Conservation (phyloP, 2,797 vertebrate genomes). For the Margarornis squamiger region DNA sequence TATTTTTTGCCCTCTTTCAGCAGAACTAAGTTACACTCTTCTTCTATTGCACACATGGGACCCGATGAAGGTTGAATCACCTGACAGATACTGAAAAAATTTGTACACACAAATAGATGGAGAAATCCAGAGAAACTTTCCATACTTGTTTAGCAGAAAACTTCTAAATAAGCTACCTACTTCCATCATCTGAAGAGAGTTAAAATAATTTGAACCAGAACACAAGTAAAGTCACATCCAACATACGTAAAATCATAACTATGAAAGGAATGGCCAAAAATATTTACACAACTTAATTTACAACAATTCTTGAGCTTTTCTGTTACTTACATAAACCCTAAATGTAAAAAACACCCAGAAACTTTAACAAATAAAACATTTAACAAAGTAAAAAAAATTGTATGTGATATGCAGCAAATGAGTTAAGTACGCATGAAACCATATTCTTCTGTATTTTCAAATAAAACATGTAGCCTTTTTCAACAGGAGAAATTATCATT, state of each 20-base stretch:
- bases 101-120: background rate
- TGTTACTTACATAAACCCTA: background rate
- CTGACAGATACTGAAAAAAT: slow-evolving; percentile 34
- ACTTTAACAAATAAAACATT: background rate
- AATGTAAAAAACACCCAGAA: background rate
- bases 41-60: slow-evolving; percentile 24
- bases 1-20: slow-evolving; percentile 6
- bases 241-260: background rate
- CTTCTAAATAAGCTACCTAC: slow-evolving; percentile 61
- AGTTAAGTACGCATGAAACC: background rate
- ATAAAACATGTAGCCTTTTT: background rate
- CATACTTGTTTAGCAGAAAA: slow-evolving; percentile 46
- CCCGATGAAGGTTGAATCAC: background rate
- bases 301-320: background rate
- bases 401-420: background rate
- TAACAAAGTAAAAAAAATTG: background rate
- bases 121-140: slow-evolving; percentile 61
- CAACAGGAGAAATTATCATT: background rate
- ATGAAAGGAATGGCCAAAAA: background rate
- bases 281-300: background rate
- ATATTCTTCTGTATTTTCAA: background rate
- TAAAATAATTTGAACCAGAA: slow-evolving; percentile 57
- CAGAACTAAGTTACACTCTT: background rate
- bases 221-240: background rate
- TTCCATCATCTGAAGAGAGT: slow-evolving; percentile 48